These are phyloP conservation scores for Sebastes melanostomus DNA, from an alignment of 2,797 vertebrate species.

Conservation along the genomic window DNA sequence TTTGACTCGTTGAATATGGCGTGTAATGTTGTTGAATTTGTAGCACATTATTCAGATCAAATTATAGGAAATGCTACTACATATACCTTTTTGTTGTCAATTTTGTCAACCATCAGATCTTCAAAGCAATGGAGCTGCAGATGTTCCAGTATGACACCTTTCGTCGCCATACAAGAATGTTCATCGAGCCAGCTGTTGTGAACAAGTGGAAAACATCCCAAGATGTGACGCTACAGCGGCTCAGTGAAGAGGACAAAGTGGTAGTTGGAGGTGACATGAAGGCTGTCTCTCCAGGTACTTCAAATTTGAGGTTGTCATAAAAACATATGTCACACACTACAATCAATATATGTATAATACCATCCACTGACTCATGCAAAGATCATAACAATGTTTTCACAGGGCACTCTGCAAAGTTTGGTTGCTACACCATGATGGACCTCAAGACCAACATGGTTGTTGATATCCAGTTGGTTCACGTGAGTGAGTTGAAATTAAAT, in stretches of 20 bases:
- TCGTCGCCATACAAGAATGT: neutral
- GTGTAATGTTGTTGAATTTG: neutral
- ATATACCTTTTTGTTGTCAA: neutral
- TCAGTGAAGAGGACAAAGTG: neutral
- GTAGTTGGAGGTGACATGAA: neutral
- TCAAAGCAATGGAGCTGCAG: neutral
- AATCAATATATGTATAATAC: neutral
- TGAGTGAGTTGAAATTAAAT: neutral
- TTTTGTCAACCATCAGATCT: neutral
- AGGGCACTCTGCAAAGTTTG: neutral
- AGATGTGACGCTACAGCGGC: neutral
- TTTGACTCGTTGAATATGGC: neutral
- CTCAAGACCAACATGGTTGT: neutral
- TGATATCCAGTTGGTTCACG: neutral
- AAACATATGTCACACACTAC: neutral
- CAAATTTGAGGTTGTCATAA: neutral
- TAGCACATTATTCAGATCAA: neutral
- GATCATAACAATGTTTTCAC: neutral
- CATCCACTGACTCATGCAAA: neutral
- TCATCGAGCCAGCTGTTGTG: conserved; percentile 13
- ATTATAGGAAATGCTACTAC: neutral
- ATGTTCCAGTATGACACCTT: neutral
- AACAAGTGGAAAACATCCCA: conserved; percentile 11
- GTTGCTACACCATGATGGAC: neutral
- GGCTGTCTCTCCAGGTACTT: neutral